Conservation (phyloP, 1,140 invertebrate genomes). For the Andrena cerasifolii region DNA sequence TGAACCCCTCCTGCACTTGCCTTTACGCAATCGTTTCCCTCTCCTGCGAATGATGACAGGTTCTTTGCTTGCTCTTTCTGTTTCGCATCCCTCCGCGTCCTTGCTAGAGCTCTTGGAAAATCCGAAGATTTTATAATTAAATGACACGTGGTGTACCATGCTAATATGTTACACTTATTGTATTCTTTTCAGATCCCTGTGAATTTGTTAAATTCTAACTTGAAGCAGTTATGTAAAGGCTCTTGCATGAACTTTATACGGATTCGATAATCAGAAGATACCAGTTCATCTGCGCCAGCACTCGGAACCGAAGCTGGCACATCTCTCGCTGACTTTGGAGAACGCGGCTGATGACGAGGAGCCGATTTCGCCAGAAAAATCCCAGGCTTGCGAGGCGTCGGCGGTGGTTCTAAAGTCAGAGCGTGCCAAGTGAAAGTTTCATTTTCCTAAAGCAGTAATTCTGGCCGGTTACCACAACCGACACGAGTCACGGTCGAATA, state of each 20-base stretch:
- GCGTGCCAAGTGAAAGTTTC: slow-evolving; percentile 80
- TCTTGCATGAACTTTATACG: too few relatives aligned
- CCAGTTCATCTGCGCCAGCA: slow-evolving; percentile 33
- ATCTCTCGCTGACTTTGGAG: slow-evolving; percentile 31
- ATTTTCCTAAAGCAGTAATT: slow-evolving; percentile 63
- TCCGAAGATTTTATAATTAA: background rate
- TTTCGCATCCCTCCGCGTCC: slow-evolving; percentile 26
- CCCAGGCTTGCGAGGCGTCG: slow-evolving; percentile 66
- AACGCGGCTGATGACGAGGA: slow-evolving; percentile 26
- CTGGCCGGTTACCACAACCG: too few relatives aligned
- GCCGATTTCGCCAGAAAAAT: slow-evolving; percentile 60
- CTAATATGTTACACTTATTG: too few relatives aligned
- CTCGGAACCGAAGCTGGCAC: background rate
- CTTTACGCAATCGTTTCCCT: slow-evolving; percentile 75
- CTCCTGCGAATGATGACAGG: slow-evolving; percentile 67
- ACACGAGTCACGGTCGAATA: too few relatives aligned
- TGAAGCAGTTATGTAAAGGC: too few relatives aligned
- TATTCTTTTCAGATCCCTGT: too few relatives aligned
- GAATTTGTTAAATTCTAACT: too few relatives aligned
- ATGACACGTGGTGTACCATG: background rate
- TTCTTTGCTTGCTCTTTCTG: slow-evolving; percentile 69
- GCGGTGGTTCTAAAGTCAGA: slow-evolving; percentile 75
- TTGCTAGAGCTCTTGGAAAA: slow-evolving; percentile 30
- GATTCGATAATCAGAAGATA: slow-evolving; percentile 8
- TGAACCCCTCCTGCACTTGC: slow-evolving; percentile 76